Percentiles rank a stretch among this genome's conserved stretches.
These are phyloP conservation scores for Palythoa caribaeorum DNA, from an alignment of 92 coral and sea anemone species.

Conservation along the genomic window DNA sequence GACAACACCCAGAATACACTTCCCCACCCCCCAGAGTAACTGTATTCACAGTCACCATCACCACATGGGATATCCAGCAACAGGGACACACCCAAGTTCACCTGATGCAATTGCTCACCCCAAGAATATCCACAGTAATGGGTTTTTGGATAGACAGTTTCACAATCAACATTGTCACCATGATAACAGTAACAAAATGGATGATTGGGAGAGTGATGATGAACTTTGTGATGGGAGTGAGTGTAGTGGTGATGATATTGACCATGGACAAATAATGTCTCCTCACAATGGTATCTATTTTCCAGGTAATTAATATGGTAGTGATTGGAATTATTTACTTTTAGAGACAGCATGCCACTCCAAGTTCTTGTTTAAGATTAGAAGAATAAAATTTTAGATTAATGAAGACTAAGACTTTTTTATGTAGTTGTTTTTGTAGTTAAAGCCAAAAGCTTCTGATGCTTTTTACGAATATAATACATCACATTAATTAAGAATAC, in stretches of 20 bases:
- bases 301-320: neutral
- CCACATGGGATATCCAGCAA: conserved; percentile 13
- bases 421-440: too few relatives aligned
- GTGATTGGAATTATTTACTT: neutral
- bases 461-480: too few relatives aligned
- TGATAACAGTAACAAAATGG: conserved; percentile 49
- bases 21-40: conserved; percentile 58
- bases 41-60: conserved; percentile 60
- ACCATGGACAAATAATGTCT: conserved; percentile 53
- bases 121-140: conserved; percentile 61
- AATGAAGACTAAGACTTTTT: too few relatives aligned
- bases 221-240: conserved; percentile 63
- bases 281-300: conserved; percentile 46
- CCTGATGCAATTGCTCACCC: conserved; percentile 40
- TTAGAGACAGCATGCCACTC: neutral
- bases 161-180: conserved; percentile 53
- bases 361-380: neutral
- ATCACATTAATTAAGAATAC: too few relatives aligned
- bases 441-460: too few relatives aligned
- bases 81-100: conserved; percentile 30
- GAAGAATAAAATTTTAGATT: neutral
- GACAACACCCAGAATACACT: conserved; percentile 54
- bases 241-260: conserved; percentile 58
- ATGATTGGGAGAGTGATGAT: conserved; percentile 74
- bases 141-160: conserved; percentile 54